Percentiles rank a stretch among this genome's conserved stretches.
Evolutionary conservation across 2,888 invertebrate genomes (phyloP).

Genomic region (Drosophila diplacantha): DNA sequence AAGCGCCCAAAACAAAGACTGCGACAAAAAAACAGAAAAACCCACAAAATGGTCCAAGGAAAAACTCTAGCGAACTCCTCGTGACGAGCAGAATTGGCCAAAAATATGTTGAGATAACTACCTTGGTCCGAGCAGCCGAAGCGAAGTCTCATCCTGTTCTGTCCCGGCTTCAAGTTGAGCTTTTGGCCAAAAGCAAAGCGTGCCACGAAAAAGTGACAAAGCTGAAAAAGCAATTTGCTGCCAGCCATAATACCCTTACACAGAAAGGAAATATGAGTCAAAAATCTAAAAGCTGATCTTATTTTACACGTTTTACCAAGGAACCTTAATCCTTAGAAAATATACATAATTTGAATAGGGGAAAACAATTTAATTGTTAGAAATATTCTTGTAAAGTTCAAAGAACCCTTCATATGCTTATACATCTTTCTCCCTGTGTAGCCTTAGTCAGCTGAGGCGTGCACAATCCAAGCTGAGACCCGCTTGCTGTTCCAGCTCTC

Average conservation of each 20-base stretch:
- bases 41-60: conserved; percentile 10
- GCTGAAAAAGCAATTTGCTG: conserved; percentile 71
- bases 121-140: conserved; percentile 16
- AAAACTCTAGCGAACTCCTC: conserved; percentile 48
- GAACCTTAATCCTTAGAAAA: neutral
- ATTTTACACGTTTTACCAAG: neutral
- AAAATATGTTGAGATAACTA: conserved; percentile 49
- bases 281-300: neutral
- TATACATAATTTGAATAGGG: neutral
- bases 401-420: too few relatives aligned
- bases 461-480: conserved; percentile 40
- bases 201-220: conserved; percentile 68
- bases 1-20: conserved; percentile 20
- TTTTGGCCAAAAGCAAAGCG: conserved; percentile 37
- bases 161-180: conserved; percentile 23
- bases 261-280: conserved; percentile 4
- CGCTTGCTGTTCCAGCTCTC: conserved; percentile 16
- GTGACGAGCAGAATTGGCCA: conserved; percentile 67
- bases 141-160: conserved; percentile 19
- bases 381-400: too few relatives aligned
- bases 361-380: accelerated
- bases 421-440: neutral
- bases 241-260: conserved; percentile 59
- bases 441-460: conserved; percentile 42
- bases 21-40: conserved; percentile 1